Evolutionary conservation across 53 echinoderm and acorn worm genomes (phyloP).

Genomic region (Crossaster papposus): DNA sequence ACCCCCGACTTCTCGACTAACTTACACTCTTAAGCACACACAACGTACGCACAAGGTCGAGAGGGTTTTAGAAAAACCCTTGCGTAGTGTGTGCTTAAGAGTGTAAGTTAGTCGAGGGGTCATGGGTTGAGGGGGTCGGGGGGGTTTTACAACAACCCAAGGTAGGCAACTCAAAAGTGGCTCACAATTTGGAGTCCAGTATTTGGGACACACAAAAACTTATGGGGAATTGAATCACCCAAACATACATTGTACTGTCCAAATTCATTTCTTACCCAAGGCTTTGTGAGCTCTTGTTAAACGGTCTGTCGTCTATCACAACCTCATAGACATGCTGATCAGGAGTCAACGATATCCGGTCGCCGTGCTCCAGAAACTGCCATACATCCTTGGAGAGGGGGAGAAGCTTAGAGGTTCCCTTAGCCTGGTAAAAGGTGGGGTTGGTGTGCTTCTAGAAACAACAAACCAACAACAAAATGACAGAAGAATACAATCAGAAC

Average conservation of each 20-base stretch:
- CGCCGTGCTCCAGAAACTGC: constrained; percentile 80
- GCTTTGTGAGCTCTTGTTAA: constrained; percentile 69
- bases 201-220: too few species aligned
- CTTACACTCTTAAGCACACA: too few species aligned
- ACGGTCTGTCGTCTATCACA: constrained; percentile 83
- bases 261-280: constrained; percentile 66
- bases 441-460: constrained; percentile 84
- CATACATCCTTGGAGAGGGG: constrained; percentile 83
- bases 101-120: too few species aligned
- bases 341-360: constrained; percentile 82
- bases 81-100: too few species aligned
- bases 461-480: not conserved
- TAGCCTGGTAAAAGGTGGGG: constrained; percentile 82
- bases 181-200: too few species aligned
- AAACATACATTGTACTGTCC: not conserved
- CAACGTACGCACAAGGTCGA: too few species aligned
- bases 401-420: constrained; percentile 66
- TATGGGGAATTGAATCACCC: too few species aligned
- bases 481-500: not conserved
- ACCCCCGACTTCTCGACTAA: too few species aligned
- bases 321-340: constrained; percentile 98
- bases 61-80: too few species aligned
- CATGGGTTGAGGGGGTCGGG: too few species aligned
- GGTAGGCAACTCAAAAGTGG: too few species aligned
- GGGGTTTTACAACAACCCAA: too few species aligned